A percentile compares a stretch with the other conserved stretches of the same genome.
phyloP scores from a whole-genome alignment of 2,888 invertebrate species.

The Synanthedon formicaeformis region DNA sequence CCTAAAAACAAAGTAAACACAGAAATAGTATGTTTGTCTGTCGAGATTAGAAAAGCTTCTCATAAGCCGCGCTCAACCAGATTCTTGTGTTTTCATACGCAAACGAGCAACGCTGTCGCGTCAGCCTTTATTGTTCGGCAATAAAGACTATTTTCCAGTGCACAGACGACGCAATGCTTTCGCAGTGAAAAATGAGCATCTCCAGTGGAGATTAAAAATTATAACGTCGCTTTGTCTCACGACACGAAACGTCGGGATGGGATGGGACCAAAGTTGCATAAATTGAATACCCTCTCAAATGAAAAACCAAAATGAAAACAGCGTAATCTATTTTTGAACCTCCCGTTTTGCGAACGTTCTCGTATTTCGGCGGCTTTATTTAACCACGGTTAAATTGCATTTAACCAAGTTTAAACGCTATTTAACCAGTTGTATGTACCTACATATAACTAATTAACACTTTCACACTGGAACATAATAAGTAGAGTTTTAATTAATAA shows the following conservation, averaged over 20 bases:
- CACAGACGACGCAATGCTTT: conserved; percentile 20
- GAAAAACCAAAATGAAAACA: too few relatives aligned
- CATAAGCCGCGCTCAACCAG: conserved; percentile 51
- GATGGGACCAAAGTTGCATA: conserved; percentile 7
- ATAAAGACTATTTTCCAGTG: conserved; percentile 21
- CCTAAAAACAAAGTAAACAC: background rate
- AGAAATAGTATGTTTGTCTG: background rate
- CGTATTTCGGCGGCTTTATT: too few relatives aligned
- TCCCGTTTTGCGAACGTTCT: too few relatives aligned
- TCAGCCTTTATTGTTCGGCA: conserved; percentile 10
- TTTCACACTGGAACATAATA: too few relatives aligned
- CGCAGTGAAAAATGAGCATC: conserved; percentile 61
- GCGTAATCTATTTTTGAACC: too few relatives aligned
- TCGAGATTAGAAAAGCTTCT: conserved; percentile 19
- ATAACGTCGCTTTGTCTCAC: conserved; percentile 41
- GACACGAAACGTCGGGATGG: background rate
- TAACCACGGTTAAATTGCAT: too few relatives aligned
- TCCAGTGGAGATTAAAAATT: conserved; percentile 62
- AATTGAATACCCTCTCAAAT: too few relatives aligned
- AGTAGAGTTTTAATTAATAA: too few relatives aligned
- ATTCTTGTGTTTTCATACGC: conserved; percentile 24
- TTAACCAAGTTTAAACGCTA: too few relatives aligned
- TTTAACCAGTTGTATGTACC: too few relatives aligned
- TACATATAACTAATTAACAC: too few relatives aligned
- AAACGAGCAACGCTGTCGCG: conserved; percentile 5